phyloP scores from a whole-genome alignment of 2,888 invertebrate genomes.

The Eupithecia inturbata region DNA sequence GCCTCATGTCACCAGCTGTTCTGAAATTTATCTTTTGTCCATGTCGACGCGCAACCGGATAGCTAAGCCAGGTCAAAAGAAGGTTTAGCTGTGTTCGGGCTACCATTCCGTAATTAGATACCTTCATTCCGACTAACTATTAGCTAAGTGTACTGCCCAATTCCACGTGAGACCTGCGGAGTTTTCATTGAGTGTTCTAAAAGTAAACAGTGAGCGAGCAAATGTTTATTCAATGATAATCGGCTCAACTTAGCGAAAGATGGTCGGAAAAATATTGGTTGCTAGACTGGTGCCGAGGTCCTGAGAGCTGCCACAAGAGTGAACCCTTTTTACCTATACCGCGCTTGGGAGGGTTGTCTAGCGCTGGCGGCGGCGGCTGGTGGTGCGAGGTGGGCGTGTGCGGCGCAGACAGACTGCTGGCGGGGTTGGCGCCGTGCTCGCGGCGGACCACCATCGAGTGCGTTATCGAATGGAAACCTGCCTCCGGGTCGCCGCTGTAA shows the following conservation, averaged over 20 bases:
- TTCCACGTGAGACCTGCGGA: neutral
- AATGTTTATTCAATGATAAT: neutral
- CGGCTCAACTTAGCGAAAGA: neutral
- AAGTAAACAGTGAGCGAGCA: neutral
- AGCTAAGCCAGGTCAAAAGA: neutral
- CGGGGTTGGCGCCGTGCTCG: conserved; percentile 45
- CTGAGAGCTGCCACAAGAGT: neutral
- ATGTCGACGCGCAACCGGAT: neutral
- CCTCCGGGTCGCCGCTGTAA: conserved; percentile 53
- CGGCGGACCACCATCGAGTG: conserved; percentile 72
- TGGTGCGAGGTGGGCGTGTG: conserved; percentile 74
- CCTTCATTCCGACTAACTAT: too few species aligned
- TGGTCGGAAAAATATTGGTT: neutral
- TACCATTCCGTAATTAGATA: too few species aligned
- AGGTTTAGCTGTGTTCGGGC: neutral
- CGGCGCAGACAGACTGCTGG: conserved; percentile 69
- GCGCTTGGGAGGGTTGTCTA: conserved; percentile 45
- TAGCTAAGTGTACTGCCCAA: neutral
- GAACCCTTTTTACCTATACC: conserved; percentile 49
- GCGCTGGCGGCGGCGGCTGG: conserved; percentile 38
- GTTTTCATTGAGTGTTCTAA: neutral
- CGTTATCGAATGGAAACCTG: conserved; percentile 63
- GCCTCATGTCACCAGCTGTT: neutral
- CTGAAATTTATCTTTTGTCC: neutral
- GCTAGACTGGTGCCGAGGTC: too few species aligned